Evolutionary conservation across 2,113 vertebrate genomes (phyloP).

Genomic region (Sander lucioperca): DNA sequence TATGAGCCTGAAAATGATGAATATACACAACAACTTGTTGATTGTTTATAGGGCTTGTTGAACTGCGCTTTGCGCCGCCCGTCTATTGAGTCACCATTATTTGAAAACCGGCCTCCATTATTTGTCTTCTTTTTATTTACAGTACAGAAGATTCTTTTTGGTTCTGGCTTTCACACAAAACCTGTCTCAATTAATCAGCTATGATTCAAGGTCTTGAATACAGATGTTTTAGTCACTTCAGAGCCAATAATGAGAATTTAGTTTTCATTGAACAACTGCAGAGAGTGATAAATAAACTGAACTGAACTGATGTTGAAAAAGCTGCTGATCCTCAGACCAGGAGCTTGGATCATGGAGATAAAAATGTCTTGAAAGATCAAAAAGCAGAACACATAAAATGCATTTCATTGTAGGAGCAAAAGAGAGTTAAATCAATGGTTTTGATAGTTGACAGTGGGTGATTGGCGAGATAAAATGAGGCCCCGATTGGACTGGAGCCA

Average conservation of each 20-base stretch:
- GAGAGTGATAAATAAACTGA: constrained; percentile 18
- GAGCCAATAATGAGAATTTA: constrained; percentile 25
- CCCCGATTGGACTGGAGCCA: constrained; percentile 41
- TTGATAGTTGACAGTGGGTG: constrained; percentile 55
- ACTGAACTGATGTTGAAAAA: constrained; percentile 40
- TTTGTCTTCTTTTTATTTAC: constrained; percentile 37
- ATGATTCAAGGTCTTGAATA: constrained; percentile 27
- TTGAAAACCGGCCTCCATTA: constrained; percentile 17
- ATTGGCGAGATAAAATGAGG: constrained; percentile 66
- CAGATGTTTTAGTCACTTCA: constrained; percentile 13
- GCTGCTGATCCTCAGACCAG: constrained; percentile 33
- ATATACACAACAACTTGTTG: constrained; percentile 36
- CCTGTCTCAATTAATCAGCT: constrained; percentile 18
- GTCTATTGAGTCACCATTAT: constrained; percentile 27
- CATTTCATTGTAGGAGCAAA: constrained; percentile 62
- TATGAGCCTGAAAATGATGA: constrained; percentile 18
- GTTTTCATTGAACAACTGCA: constrained; percentile 15
- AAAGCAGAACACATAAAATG: constrained; percentile 56
- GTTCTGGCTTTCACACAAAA: constrained; percentile 20
- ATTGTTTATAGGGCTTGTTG: constrained; percentile 33
- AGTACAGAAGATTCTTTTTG: constrained; percentile 29
- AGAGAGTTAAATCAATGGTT: constrained; percentile 63
- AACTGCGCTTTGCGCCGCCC: background rate
- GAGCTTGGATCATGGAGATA: constrained; percentile 49
- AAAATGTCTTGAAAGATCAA: constrained; percentile 65